Evolutionary conservation across 2,797 vertebrate genomes (phyloP).

Genomic region (Nannoperca obscura): DNA sequence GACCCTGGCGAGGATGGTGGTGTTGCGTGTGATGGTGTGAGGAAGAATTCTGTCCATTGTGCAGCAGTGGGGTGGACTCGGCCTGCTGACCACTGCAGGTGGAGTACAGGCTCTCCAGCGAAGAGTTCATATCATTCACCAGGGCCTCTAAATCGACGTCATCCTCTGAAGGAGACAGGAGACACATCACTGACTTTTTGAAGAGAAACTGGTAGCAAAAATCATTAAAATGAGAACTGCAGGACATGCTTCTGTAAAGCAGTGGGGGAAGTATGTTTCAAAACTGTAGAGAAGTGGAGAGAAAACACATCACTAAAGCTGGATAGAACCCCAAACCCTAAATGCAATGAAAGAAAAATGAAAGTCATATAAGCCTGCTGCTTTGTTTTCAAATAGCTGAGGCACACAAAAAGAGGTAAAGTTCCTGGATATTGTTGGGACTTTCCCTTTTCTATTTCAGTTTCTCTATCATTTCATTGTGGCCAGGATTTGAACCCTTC

Average conservation of each 20-base stretch:
- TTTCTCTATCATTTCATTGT: conserved; percentile 57
- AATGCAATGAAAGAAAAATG: conserved; percentile 30
- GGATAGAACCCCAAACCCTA: conserved; percentile 15
- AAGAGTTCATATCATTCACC: conserved; percentile 94
- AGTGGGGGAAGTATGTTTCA: background rate
- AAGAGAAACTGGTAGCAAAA: background rate
- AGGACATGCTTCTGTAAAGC: background rate
- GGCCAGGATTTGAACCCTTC: conserved; percentile 63
- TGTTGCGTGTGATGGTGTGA: conserved; percentile 63
- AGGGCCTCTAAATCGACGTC: conserved; percentile 93
- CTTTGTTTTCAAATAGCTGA: conserved; percentile 44
- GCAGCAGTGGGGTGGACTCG: conserved; percentile 88
- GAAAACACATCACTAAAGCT: background rate
- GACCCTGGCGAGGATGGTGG: conserved; percentile 68
- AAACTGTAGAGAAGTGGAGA: conserved; percentile 1
- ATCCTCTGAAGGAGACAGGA: conserved; percentile 85
- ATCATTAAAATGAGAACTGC: background rate
- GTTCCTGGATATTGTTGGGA: conserved; percentile 51
- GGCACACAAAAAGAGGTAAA: conserved; percentile 30
- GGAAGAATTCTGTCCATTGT: conserved; percentile 87
- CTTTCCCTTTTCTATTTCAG: conserved; percentile 64
- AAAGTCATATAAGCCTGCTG: conserved; percentile 21
- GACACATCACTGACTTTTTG: background rate
- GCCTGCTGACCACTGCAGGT: conserved; percentile 86
- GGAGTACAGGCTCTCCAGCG: conserved; percentile 91